Evolutionary conservation across 2,888 invertebrate species (phyloP), one percentile per base, ranked within the genome.

Genomic region (Dolomedes plantarius): DNA sequence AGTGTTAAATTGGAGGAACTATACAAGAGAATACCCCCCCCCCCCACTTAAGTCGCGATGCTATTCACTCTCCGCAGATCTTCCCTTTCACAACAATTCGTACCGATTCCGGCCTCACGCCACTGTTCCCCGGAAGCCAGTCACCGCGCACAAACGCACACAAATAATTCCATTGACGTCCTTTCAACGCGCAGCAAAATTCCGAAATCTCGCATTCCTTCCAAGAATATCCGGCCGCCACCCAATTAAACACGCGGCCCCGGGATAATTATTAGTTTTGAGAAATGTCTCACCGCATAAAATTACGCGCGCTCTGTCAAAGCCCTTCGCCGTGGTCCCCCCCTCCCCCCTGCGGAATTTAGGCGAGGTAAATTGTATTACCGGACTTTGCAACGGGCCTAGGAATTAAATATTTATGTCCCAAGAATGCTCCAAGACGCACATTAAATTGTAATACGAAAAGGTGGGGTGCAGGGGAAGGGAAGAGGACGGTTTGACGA

Each of bases 261-360:
- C 74, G 36, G 74, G 83, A 85, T 85, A 85, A 85, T 85, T 85
- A 85, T 85, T 85, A 85, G 83, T 85, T 85, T 85, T 85, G 83
- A 85, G 83, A 85, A 85, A 85, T 85, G 83, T 85, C 83, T 39
- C 72, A 85, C 72, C 77, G 78, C 83, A 85, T 85, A 85, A 85
- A 85, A 85, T 85, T 85, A 85, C 73, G 68, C 77, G 32, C 46
- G 13, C 13, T 39, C 69, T 41, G 69, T 67, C 67, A 67, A 67
- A 67, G 67, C 32, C 36, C 11, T 1, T 36, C 36, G 6, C 36
- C 71, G 64, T 64, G 27, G 31, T 13, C 36, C n/a, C 68, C 11
- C 11, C 36, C 36, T 62, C 3, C 62, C 29, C 50, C 29, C 41
- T 31, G 27, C 36, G 71, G 71, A 36, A 41, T 28, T 50, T 50